phyloP scores from a whole-genome alignment of 2,113 vertebrate species.

The Gallinago paraguaiae region DNA sequence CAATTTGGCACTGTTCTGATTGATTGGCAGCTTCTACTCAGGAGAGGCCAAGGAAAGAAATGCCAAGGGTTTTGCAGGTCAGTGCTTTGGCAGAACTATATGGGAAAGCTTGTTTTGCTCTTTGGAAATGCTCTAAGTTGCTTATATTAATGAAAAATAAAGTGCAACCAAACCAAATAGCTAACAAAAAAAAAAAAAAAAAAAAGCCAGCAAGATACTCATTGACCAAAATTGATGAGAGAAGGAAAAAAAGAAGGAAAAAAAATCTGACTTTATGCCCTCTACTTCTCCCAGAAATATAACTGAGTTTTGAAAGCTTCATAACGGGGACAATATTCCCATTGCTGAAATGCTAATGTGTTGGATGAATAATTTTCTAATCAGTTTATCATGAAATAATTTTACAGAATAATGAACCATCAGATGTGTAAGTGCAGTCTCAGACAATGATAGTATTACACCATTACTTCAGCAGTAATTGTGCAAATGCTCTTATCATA shows the following conservation, averaged over 20 bases:
- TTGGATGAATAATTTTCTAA: not conserved
- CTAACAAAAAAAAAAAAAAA: not conserved
- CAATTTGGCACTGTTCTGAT: constrained; percentile 60
- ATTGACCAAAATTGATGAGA: not conserved
- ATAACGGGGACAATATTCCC: not conserved
- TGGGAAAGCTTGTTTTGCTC: constrained; percentile 20
- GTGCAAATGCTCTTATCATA: not conserved
- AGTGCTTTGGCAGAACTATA: constrained; percentile 48
- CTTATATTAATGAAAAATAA: constrained; percentile 29
- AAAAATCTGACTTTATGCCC: not conserved
- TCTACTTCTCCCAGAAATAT: not conserved
- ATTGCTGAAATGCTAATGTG: not conserved
- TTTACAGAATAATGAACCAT: not conserved
- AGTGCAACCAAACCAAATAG: not conserved
- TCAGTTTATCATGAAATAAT: not conserved
- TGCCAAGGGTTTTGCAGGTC: constrained; percentile 57
- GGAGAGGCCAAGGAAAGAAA: constrained; percentile 58
- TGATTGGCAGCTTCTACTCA: constrained; percentile 65
- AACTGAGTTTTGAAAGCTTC: not conserved
- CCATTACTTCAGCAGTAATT: not conserved
- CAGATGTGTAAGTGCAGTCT: not conserved
- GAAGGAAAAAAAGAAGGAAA: not conserved
- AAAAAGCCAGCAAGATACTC: not conserved
- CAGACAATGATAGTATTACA: not conserved
- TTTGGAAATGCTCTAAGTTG: not conserved